These are phyloP conservation scores for Drosophila maculinotata DNA, from an alignment of 2,888 invertebrate genomes.

Conservation along the genomic window DNA sequence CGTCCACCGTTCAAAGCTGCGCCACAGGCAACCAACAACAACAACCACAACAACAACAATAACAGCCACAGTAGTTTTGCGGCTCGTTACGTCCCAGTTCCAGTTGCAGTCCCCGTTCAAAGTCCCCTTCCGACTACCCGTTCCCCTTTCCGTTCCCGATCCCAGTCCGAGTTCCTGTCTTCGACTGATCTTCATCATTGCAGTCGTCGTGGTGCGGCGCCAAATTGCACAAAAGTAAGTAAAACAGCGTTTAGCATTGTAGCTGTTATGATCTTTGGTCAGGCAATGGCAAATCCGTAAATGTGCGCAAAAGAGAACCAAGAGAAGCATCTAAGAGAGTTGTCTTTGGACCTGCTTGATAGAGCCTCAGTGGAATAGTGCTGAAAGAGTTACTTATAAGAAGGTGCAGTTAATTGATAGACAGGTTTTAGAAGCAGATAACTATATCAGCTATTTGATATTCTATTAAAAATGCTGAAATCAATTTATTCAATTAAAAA, in stretches of 20 bases:
- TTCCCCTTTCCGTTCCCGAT: background rate
- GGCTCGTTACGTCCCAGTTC: constrained; percentile 63
- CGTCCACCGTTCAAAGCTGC: constrained; percentile 31
- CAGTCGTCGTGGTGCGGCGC: constrained; percentile 65
- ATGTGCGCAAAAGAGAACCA: constrained; percentile 20
- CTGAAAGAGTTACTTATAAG: background rate
- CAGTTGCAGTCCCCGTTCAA: constrained; percentile 13
- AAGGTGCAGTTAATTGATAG: background rate
- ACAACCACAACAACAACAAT: constrained; percentile 30
- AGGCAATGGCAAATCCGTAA: constrained; percentile 44
- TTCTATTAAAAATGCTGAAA: too few relatives aligned
- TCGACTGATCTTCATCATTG: constrained; percentile 28
- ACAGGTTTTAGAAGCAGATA: background rate
- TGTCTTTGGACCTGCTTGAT: too few relatives aligned
- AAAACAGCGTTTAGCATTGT: constrained; percentile 76
- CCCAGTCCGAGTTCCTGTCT: constrained; percentile 2
- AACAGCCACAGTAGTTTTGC: constrained; percentile 72
- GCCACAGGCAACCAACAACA: constrained; percentile 61
- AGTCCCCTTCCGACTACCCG: too few relatives aligned
- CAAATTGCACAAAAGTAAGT: constrained; percentile 74
- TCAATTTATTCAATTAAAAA: too few relatives aligned
- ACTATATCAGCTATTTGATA: background rate
- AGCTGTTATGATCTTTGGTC: constrained; percentile 66
- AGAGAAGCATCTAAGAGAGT: constrained; percentile 27
- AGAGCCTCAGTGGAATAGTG: background rate